Base-by-base conservation (phyloP, 2,888 invertebrate genomes). In the Stenchaetothrips biformis region DNA sequence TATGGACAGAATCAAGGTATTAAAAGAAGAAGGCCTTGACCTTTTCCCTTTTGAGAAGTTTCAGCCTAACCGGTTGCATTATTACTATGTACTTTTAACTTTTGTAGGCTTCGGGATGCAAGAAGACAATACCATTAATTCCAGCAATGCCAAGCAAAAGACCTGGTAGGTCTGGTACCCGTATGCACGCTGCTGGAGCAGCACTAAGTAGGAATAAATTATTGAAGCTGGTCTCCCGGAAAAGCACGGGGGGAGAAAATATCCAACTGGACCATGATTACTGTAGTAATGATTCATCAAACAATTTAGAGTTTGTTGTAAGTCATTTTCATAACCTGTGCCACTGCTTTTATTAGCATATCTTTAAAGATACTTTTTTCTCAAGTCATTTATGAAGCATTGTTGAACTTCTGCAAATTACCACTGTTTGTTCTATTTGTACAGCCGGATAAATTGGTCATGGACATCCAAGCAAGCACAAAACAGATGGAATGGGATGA, bases 181-280 rank as follows among this genome's bases (percentile, higher is more conserved):
- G 85, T 79, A 86, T 86, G 85, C 86, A 87, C 82, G 86, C 87
- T 82, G 86, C 86, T 67, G 86, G 84, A 48, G 85, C 84, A 3
- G 84, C 86, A 18, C 84, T 86, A 59, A 85, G 85, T 11, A 83
- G 86, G 82, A 87, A 86, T 81, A 87, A 87, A 82, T 83, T 86
- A 77, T 82, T 86, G 25, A 87, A 87, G 83, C 84, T 85, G 82
- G 87, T 87, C 11, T 21, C 67, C 8, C n/a, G 67, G 21, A 74
- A 74, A 80, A 82, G 80, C 27, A 80, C 83, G 81, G 80, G 82
- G 82, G 84, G 85, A 83, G 84, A 87, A 83, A 86, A 85, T 16
- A 85, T 89, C 11, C 88, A 88, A 67, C 84, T 89, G 81, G 91
- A 91, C 85, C 91, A 91, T 84, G 90, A 90, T 85, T 92, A 92